Conservation (phyloP, 2,797 vertebrate species). For the Sciaenops ocellatus region DNA sequence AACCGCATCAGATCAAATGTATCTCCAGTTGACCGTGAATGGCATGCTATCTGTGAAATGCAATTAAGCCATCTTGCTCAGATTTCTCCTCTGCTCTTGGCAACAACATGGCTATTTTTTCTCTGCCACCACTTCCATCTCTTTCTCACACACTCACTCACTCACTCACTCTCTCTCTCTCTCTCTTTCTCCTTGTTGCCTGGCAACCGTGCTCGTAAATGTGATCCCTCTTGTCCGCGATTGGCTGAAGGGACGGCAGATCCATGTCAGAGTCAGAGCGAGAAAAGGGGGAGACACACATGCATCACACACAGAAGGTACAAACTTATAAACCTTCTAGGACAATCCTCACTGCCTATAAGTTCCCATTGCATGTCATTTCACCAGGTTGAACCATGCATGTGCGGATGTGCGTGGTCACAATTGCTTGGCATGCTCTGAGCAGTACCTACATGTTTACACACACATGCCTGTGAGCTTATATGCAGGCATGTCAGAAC, state of each 20-base stretch:
- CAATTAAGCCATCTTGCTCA: slow-evolving; percentile 70
- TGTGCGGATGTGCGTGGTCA: slow-evolving; percentile 23
- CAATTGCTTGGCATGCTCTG: slow-evolving; percentile 31
- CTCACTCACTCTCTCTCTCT: slow-evolving; percentile 47
- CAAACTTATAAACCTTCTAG: neutral
- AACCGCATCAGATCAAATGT: slow-evolving; percentile 33
- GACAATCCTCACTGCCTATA: neutral
- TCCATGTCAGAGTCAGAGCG: slow-evolving; percentile 43
- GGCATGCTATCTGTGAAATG: slow-evolving; percentile 59
- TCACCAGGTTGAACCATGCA: slow-evolving; percentile 12
- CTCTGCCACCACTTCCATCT: slow-evolving; percentile 73
- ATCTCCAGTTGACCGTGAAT: slow-evolving; percentile 51
- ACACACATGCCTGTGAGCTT: slow-evolving; percentile 44
- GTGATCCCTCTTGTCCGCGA: slow-evolving; percentile 68
- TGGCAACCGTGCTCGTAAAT: slow-evolving; percentile 81
- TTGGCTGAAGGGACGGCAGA: slow-evolving; percentile 66
- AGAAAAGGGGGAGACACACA: slow-evolving; percentile 25
- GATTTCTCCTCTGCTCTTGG: slow-evolving; percentile 76
- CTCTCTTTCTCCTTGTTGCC: slow-evolving; percentile 80
- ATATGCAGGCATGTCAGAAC: slow-evolving; percentile 28
- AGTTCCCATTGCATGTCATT: slow-evolving; percentile 18
- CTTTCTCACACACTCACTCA: slow-evolving; percentile 60
- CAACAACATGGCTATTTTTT: slow-evolving; percentile 82
- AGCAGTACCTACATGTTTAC: slow-evolving; percentile 28
- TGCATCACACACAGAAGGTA: slow-evolving; percentile 2